phyloP scores from a whole-genome alignment of 2,797 vertebrate species.

The Synanceia verrucosa region DNA sequence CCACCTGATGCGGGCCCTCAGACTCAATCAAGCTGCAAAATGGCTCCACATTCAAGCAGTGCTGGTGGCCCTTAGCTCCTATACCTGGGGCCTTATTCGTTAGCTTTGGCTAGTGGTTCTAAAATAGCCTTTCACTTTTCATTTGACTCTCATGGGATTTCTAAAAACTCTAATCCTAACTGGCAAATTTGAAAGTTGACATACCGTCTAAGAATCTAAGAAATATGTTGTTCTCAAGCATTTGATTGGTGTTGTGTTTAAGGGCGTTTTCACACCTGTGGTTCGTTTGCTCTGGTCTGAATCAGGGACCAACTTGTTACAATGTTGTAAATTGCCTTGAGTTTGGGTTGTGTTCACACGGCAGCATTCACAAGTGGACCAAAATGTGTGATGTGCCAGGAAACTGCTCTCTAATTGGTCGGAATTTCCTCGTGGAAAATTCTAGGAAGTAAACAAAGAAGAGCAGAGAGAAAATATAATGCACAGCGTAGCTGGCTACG shows the following conservation, averaged over 20 bases:
- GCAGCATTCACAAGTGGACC: too few relatives aligned
- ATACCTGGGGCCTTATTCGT: conserved; percentile 29
- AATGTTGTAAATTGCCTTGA: too few relatives aligned
- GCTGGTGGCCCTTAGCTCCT: conserved; percentile 37
- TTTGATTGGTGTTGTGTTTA: neutral
- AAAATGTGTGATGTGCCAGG: too few relatives aligned
- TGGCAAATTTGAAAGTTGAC: neutral
- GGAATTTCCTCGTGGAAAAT: too few relatives aligned
- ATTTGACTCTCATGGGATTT: conserved; percentile 7
- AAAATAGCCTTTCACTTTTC: conserved; percentile 24
- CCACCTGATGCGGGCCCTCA: conserved; percentile 59
- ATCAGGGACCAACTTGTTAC: too few relatives aligned
- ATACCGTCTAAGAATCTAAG: neutral
- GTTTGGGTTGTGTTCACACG: too few relatives aligned
- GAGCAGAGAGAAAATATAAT: too few relatives aligned
- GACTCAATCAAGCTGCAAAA: conserved; percentile 62
- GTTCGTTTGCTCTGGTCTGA: too few relatives aligned
- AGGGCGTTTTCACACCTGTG: too few relatives aligned
- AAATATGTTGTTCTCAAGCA: neutral
- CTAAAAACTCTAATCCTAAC: neutral
- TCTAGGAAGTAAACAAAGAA: too few relatives aligned
- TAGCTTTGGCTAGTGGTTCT: neutral
- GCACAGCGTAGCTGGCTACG: too few relatives aligned
- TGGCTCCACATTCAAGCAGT: conserved; percentile 28
- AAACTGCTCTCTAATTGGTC: too few relatives aligned